Evolutionary conservation across 2,797 vertebrate species (phyloP), one percentile per base, ranked within the genome.

Genomic region (Naso thynnoides): DNA sequence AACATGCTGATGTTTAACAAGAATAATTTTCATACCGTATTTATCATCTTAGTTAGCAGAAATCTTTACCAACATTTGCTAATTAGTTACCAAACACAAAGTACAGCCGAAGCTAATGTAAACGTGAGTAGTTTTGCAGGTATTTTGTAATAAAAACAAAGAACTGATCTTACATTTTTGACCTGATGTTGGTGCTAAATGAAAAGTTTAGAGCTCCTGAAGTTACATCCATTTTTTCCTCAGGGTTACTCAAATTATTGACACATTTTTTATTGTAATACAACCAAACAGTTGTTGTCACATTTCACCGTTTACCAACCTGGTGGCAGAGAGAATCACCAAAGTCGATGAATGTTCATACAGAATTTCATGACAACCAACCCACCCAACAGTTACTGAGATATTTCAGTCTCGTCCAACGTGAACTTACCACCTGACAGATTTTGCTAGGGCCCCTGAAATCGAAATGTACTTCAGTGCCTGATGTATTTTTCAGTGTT

Each of bases 21-120:
- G n/a, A 21, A 23, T 10, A 23, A 47, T 56, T 8, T 21, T 48
- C 14, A 33, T 18, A 21, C 19, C 14, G 42, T 49, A 16, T 36
- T 44, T 16, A n/a, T 5, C 36, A 53, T 24, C 49, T 45, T 53
- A 44, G 48, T 45, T 45, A 44, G 18, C 4, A 1, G 16, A 10
- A 54, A 61, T 38, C 21, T 10, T 60, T 48, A 54, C 13, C 3
- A n/a, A 29, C 14, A 63, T 56, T 73, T 55, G 19, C 9, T 21
- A 29, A 26, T 31, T 45, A 15, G 26, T 1, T n/a, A 50, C 0
- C 19, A 49, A 71, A 31, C 8, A 45, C 14, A 56, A 70, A 48
- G 53, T 23, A 14, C 16, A 59, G 1, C 16, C 52, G 7, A 63
- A 14, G 18, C n/a, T 64, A 27, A 21, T 50, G 3, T 14, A 16